A percentile compares a stretch with the other conserved stretches of the same genome.
These are phyloP conservation scores for Himalopsyche phryganea DNA, from an alignment of 1,140 invertebrate species.

Conservation along the genomic window DNA sequence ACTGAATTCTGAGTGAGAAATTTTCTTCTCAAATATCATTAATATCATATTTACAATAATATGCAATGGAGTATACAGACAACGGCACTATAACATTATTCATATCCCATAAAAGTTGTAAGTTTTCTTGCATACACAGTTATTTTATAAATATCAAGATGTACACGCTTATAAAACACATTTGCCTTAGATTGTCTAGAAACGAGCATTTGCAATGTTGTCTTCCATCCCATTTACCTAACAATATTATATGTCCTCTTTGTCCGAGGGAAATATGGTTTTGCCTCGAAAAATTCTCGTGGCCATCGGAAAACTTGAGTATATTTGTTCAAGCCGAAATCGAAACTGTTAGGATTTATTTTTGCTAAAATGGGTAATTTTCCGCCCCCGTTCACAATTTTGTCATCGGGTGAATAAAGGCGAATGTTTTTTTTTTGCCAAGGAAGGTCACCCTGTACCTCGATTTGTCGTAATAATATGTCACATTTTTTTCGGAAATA, in stretches of 20 bases:
- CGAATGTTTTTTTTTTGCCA: not conserved
- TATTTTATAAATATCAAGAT: no score
- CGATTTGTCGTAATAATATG: no score
- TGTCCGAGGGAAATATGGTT: conserved; percentile 16
- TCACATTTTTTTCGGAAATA: not conserved
- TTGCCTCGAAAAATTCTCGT: not conserved
- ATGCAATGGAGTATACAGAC: no score
- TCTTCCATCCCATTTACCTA: conserved; percentile 30
- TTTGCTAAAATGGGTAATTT: conserved; percentile 32
- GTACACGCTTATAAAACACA: no score
- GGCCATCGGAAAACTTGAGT: conserved; percentile 4
- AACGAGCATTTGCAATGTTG: no score
- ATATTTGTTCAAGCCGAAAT: conserved; percentile 7
- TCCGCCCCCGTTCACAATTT: conserved; percentile 27
- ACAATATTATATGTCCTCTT: conserved; percentile 29
- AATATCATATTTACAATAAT: no score
- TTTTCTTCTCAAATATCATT: no score
- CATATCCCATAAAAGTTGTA: no score
- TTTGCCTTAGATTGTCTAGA: no score
- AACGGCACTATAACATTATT: no score
- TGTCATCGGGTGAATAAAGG: conserved; percentile 24
- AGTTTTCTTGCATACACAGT: no score
- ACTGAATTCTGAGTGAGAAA: no score
- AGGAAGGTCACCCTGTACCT: conserved; percentile 3
- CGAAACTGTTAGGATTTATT: conserved; percentile 30